Percentiles rank a stretch among this genome's conserved stretches.
Evolutionary conservation across 2,797 vertebrate species (phyloP).

Genomic region (Varecia variegata): DNA sequence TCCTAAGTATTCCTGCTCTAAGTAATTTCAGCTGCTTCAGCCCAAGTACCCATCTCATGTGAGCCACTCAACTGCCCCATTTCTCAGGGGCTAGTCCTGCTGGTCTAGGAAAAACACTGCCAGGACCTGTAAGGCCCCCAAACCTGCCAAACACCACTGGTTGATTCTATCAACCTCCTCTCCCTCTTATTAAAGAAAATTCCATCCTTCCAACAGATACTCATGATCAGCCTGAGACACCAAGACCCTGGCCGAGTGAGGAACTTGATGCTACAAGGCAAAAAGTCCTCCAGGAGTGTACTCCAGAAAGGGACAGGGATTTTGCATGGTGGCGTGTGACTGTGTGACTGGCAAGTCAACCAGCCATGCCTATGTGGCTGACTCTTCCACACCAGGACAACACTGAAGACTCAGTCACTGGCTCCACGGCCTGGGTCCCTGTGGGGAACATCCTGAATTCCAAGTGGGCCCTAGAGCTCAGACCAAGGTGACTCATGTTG

Average conservation of each 20-base stretch:
- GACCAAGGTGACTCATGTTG: not conserved
- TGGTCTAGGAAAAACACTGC: not conserved
- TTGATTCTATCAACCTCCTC: not conserved
- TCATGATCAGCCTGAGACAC: not conserved
- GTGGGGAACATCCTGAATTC: not conserved
- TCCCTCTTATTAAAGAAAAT: not conserved
- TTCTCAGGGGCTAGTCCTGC: not conserved
- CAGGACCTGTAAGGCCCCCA: not conserved
- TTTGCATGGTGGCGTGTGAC: not conserved
- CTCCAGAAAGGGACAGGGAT: not conserved
- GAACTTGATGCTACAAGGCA: not conserved
- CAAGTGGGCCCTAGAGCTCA: not conserved
- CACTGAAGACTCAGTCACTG: not conserved
- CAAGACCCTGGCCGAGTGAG: not conserved
- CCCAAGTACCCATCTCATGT: not conserved
- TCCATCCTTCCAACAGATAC: not conserved
- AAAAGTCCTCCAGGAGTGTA: not conserved
- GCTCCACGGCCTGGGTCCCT: not conserved
- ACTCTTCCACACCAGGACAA: not conserved
- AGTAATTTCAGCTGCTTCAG: not conserved
- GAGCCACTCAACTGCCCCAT: not conserved
- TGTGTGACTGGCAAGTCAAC: not conserved
- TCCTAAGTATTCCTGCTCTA: slow-evolving; percentile 8
- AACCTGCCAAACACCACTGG: not conserved
- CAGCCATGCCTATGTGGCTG: not conserved